Conservation (phyloP, 2,113 vertebrate species). For the Vulpes lagopus region DNA sequence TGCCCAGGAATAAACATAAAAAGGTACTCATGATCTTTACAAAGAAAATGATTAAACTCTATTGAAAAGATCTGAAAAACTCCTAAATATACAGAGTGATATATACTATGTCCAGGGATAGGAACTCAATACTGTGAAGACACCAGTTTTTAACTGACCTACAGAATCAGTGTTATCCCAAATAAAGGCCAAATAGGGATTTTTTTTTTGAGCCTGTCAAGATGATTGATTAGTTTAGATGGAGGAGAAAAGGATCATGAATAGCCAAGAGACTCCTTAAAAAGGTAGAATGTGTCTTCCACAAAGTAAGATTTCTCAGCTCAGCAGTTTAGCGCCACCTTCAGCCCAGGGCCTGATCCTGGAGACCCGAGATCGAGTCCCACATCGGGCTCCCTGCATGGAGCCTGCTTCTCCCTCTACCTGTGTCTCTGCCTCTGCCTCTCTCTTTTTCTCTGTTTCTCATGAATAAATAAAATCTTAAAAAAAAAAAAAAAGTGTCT, state of each 20-base stretch:
- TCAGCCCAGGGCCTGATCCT: too few relatives aligned
- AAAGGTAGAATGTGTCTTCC: background rate
- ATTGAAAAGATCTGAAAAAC: background rate
- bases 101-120: background rate
- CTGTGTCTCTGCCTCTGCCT: too few relatives aligned
- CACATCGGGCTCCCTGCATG: too few relatives aligned
- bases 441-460: too few relatives aligned
- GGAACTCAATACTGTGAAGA: background rate
- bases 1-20: background rate
- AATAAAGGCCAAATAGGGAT: background rate
- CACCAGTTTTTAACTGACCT: background rate
- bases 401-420: too few relatives aligned
- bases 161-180: background rate
- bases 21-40: background rate
- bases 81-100: background rate
- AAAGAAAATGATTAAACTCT: background rate
- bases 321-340: too few relatives aligned
- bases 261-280: background rate
- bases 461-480: too few relatives aligned
- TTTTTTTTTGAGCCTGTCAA: background rate
- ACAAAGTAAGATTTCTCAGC: background rate
- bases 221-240: background rate
- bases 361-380: too few relatives aligned
- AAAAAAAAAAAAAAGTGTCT: background rate
- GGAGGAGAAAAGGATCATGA: slow-evolving; percentile 5